A percentile compares a stretch with the other conserved stretches of the same genome.
These are phyloP conservation scores for Salticus scenicus DNA, from an alignment of 2,888 invertebrate species.

Conservation along the genomic window DNA sequence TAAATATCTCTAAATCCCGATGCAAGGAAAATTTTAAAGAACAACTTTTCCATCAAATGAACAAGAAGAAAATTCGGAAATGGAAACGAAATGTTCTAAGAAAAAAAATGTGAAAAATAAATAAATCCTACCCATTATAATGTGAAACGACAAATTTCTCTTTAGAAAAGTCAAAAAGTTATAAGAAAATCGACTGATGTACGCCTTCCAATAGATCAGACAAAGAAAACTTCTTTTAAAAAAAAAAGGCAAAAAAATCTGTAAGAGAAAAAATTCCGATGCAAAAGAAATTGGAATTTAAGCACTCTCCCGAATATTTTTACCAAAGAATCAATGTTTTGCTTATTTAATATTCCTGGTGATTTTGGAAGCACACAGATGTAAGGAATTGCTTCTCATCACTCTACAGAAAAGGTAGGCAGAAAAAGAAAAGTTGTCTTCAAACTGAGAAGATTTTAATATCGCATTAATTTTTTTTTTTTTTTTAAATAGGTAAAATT, in stretches of 20 bases:
- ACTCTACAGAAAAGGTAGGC: too few species aligned
- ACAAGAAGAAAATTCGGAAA: slow-evolving; percentile 22
- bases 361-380: slow-evolving; percentile 50
- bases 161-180: slow-evolving; percentile 31
- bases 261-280: slow-evolving; percentile 43
- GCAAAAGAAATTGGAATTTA: slow-evolving; percentile 67
- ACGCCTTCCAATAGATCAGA: slow-evolving; percentile 60
- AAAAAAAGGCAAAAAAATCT: slow-evolving; percentile 26
- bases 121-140: slow-evolving; percentile 53
- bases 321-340: slow-evolving; percentile 53
- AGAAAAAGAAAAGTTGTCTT: slow-evolving; percentile 46
- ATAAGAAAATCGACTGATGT: slow-evolving; percentile 65
- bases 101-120: slow-evolving; percentile 51
- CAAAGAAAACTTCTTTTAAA: slow-evolving; percentile 35
- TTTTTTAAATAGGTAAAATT: too few species aligned
- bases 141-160: slow-evolving; percentile 58
- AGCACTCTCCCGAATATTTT: slow-evolving; percentile 55
- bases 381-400: slow-evolving; percentile 55
- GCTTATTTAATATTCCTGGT: slow-evolving; percentile 60
- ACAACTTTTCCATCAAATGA: slow-evolving; percentile 27
- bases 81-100: slow-evolving; percentile 52
- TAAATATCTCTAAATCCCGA: slow-evolving; percentile 8
- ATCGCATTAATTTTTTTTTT: too few species aligned
- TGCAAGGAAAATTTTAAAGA: slow-evolving; percentile 29
- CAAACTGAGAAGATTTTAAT: slow-evolving; percentile 27